A percentile compares a stretch with the other conserved stretches of the same genome.
Evolutionary conservation across 2,888 invertebrate species (phyloP).

Genomic region (Orchesella flavescens): DNA sequence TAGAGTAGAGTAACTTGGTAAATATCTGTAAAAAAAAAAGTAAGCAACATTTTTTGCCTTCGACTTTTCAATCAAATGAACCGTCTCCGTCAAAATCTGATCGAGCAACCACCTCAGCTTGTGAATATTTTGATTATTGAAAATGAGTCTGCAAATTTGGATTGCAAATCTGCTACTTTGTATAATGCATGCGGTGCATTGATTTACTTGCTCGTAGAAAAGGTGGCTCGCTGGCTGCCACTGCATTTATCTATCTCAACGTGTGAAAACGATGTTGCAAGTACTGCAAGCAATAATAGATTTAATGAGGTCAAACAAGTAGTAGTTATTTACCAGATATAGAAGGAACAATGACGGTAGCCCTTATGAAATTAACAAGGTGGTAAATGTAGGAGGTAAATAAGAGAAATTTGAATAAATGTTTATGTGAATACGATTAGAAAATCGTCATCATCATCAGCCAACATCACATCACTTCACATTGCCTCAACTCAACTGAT

Average conservation of each 20-base stretch:
- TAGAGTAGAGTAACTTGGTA: no score
- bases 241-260: neutral
- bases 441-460: no score
- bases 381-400: slow-evolving; percentile 35
- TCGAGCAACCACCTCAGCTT: no score
- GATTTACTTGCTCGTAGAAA: neutral
- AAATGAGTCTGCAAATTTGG: neutral
- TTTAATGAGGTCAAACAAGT: slow-evolving; percentile 34
- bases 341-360: neutral
- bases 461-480: no score
- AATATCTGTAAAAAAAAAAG: no score
- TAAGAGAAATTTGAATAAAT: slow-evolving; percentile 1
- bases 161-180: neutral
- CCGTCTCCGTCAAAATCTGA: no score
- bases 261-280: slow-evolving; percentile 11
- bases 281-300: neutral
- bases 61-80: no score
- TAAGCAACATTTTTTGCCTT: no score
- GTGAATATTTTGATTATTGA: no score
- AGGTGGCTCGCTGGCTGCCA: no score
- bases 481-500: no score
- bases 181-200: slow-evolving; percentile 10
- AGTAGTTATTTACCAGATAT: neutral
- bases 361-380: slow-evolving; percentile 22
- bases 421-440: neutral